Evolutionary conservation across 2,888 invertebrate species (phyloP).

Genomic region (Aleiodes testaceus): DNA sequence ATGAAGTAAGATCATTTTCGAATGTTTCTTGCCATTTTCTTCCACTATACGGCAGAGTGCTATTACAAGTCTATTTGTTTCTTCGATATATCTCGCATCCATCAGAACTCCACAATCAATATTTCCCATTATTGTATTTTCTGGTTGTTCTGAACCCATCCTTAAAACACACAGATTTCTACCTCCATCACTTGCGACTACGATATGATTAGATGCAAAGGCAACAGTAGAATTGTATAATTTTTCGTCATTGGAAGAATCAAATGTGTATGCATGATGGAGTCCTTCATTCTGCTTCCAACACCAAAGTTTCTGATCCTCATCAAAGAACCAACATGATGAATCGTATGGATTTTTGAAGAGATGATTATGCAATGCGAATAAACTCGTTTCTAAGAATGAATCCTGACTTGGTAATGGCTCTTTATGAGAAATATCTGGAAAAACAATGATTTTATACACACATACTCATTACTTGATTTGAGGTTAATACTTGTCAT

Average conservation of each 20-base stretch:
- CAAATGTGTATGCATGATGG: slow-evolving; percentile 47
- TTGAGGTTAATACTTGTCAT: slow-evolving; percentile 35
- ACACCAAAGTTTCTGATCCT: slow-evolving; percentile 60
- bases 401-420: slow-evolving; percentile 63
- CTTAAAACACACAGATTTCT: slow-evolving; percentile 58
- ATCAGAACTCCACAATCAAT: slow-evolving; percentile 63
- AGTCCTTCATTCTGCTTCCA: slow-evolving; percentile 53
- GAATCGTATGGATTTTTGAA: slow-evolving; percentile 65
- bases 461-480: slow-evolving; percentile 25
- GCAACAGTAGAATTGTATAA: slow-evolving; percentile 66
- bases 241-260: slow-evolving; percentile 31
- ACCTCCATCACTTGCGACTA: slow-evolving; percentile 59
- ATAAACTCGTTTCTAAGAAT: slow-evolving; percentile 66
- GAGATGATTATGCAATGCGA: slow-evolving; percentile 70
- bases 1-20: slow-evolving; percentile 52
- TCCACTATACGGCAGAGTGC: slow-evolving; percentile 59
- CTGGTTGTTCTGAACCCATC: slow-evolving; percentile 25
- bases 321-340: slow-evolving; percentile 67
- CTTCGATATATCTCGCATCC: slow-evolving; percentile 58
- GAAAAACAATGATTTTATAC: slow-evolving; percentile 39
- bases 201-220: slow-evolving; percentile 60
- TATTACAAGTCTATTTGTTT: slow-evolving; percentile 56
- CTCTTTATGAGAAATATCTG: slow-evolving; percentile 64
- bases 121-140: slow-evolving; percentile 50
- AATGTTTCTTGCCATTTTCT: slow-evolving; percentile 61